These are phyloP conservation scores for Cataglyphis hispanica DNA, from an alignment of 1,140 invertebrate genomes.

Conservation along the genomic window DNA sequence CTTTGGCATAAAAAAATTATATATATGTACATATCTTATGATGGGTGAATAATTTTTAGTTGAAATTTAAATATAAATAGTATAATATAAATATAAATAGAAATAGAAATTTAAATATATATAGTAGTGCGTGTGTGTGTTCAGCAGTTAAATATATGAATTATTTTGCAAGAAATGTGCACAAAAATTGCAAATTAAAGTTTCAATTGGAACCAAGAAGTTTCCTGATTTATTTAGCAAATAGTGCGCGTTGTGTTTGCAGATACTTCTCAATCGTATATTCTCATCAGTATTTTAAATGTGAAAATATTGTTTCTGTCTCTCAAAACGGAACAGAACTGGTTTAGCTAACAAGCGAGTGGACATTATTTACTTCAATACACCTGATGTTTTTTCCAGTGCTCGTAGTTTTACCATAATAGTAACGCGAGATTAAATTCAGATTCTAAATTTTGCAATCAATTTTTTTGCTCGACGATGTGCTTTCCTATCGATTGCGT, in stretches of 20 bases:
- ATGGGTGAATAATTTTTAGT: background rate
- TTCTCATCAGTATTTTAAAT: slow-evolving; percentile 27
- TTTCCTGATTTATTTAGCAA: slow-evolving; percentile 10
- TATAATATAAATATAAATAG: too few species aligned
- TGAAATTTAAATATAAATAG: background rate
- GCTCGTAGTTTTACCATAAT: background rate
- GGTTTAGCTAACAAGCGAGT: slow-evolving; percentile 38
- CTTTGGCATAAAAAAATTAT: background rate
- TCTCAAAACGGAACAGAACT: slow-evolving; percentile 39
- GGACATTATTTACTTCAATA: background rate
- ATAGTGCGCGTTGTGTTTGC: background rate
- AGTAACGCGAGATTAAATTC: background rate
- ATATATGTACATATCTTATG: background rate
- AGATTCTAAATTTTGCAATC: slow-evolving; percentile 9
- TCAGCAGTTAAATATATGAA: background rate
- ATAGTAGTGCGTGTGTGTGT: background rate
- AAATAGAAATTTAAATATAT: background rate
- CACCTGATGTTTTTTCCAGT: slow-evolving; percentile 22
- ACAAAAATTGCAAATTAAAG: background rate
- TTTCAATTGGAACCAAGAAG: background rate
- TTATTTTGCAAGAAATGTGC: background rate
- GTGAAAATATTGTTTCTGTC: slow-evolving; percentile 43
- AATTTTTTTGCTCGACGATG: background rate
- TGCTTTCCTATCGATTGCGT: background rate
- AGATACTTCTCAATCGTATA: background rate